Evolutionary conservation across 53 echinoderm and acorn worm species (phyloP).

Genomic region (Echinometra lucunter): DNA sequence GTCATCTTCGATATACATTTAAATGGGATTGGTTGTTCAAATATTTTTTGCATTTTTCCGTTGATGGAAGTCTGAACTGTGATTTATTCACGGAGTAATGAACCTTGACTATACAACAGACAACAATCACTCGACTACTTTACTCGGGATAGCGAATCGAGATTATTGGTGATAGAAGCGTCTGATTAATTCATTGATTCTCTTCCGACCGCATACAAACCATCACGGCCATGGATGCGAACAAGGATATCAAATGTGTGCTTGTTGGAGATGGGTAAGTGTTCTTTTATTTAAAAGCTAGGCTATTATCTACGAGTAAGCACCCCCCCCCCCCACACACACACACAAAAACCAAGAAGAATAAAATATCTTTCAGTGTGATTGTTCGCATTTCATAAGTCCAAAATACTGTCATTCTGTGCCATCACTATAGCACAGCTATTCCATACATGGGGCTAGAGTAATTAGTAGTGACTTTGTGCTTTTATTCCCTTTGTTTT

Average conservation of each 20-base stretch:
- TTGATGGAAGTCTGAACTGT: neutral
- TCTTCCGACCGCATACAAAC: neutral
- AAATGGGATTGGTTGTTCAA: neutral
- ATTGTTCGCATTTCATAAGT: neutral
- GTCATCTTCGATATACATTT: neutral
- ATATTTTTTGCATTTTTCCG: neutral
- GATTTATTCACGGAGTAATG: constrained; percentile 10
- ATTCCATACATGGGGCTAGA: too few relatives aligned
- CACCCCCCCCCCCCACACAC: neutral
- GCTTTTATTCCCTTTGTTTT: neutral
- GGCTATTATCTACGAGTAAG: neutral
- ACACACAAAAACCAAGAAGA: too few relatives aligned
- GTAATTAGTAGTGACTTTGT: too few relatives aligned
- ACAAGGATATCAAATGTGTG: constrained; percentile 57
- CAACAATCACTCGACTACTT: neutral
- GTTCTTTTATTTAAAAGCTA: neutral
- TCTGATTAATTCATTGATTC: neutral
- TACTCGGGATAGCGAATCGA: neutral
- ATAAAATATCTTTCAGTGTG: too few relatives aligned
- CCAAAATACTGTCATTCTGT: neutral
- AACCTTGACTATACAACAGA: neutral
- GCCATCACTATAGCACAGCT: neutral
- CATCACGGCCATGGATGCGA: neutral
- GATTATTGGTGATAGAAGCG: neutral
- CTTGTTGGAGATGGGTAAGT: constrained; percentile 45